Base-by-base conservation (phyloP, 2,888 invertebrate genomes). In the Rhopalosiphum nymphaeae region DNA sequence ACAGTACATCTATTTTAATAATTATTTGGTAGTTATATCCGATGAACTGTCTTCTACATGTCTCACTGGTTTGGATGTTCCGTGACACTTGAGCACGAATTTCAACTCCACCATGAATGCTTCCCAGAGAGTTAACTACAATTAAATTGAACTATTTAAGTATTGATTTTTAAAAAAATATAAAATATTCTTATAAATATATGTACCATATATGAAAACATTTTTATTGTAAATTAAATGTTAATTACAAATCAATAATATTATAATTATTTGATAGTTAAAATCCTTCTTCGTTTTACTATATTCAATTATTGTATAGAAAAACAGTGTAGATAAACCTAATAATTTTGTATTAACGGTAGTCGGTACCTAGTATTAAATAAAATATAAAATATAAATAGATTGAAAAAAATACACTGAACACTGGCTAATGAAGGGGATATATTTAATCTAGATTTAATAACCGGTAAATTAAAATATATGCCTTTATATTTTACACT, bases 41-140 rank as follows among this genome's bases (percentile, higher is more conserved):
- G 94, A 94, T 3, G 90, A 67, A 86, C 91, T 86, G 85, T 90
- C 90, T 44, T 67, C 86, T 21, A 85, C 67, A 49, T 94, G 94
- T 49, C 95, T 94, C 57, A 96, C 96, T 10, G 96, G 96, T 95
- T 96, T 96, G 42, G 96, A 95, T 36, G 95, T 95, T 91, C 95
- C 95, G 91, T 95, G 95, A 95, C 96, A 96, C 92, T 95, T 95
- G 29, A 96, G 94, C 26, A 96, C 96, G 95, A 96, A 96, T 95
- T 95, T 95, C 91, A 96, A 95, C 94, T 96, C 96, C 42, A 95
- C 94, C 94, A 95, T 95, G 89, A 95, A 95, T 53, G 95, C 95
- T 94, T 95, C 95, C 94, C 95, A 95, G 7, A 95, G 95, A 11
- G 95, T 95, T 26, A 95, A 95, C 96, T 96, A 95, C 4, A 95